Base-by-base conservation (phyloP, 2,797 vertebrate genomes). In the Sparidentex hasta region DNA sequence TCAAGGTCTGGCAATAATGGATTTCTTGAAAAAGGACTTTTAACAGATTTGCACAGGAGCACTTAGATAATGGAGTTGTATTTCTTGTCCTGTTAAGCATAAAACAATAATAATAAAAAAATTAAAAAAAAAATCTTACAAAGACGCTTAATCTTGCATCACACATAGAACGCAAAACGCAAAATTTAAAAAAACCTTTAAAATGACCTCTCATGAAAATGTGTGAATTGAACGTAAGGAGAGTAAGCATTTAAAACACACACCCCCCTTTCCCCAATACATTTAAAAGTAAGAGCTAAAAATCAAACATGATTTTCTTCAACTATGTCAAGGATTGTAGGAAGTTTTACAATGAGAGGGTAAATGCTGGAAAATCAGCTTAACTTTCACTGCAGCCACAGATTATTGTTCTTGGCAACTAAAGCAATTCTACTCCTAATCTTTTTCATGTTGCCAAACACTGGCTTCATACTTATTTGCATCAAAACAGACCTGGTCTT, bases 401-500 rank as follows among this genome's bases (percentile, higher is more conserved):
- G 56, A 65, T 67, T 4, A 64, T 17, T 75, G 21, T 33, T 27
- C 20, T 68, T 47, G 21, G 12, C 17, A 61, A 38, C 62, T 38
- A 14, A 38, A 57, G 29, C 4, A 2, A 61, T 54, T 78, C 20
- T 50, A 21, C 43, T 6, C 25, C 54, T n/a, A 41, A 38, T n/a
- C 38, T 27, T 52, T 58, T 69, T 46, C 23, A 65, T 1, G 23
- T 48, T 71, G 44, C 38, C 25, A 72, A 62, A 71, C 29, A 47
- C 16, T 65, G 21, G 21, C 21, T 7, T 62, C 44, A 29, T 43
- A 78, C 17, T 79, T 41, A 54, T 78, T 67, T 72, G 65, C 44
- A 69, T 56, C 12, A 78, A 75, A 67, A 71, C 51, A 82, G 57
- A 79, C 27, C 51, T 75, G 71, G 57, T 56, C 69, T 55, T 77